Base-by-base conservation (phyloP, 2,888 invertebrate genomes). In the Nephrotoma flavescens region DNA sequence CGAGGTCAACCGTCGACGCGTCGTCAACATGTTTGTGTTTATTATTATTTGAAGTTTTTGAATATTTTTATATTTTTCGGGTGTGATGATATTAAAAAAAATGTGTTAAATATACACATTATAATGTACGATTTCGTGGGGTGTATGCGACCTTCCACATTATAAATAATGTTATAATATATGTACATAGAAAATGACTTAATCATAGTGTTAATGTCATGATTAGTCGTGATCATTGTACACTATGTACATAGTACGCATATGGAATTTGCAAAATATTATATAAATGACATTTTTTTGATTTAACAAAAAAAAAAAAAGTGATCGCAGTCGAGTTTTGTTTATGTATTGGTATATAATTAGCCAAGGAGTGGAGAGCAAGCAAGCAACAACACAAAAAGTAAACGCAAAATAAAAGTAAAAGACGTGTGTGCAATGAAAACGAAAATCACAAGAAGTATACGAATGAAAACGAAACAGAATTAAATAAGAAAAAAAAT, bases 1-100 rank as follows among this genome's bases (percentile, higher is more conserved):
- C 84, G 84, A 84, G 84, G 84, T 84, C 84, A 84, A 84, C 84
- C 84, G 84, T 84, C 19, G 71, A 71, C 71, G 71, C 71, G 71
- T 71, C 71, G 71, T 71, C 71, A 71, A 71, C 71, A 71, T 71
- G 71, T 71, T 71, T 71, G 71, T 71, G 31, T 71, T 71, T 71
- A 71, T 71, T 71, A 71, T 71, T 71, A 71, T 71, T 71, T 71
- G 71, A 71, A 19, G 1, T 31, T 71, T 71, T 19, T 31, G 31
- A 31, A 31, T 9, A 31, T 71, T 71, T 71, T 71, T 71, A 31
- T 31, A 31, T 52, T 52, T 71, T 71, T 71, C 71, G 71, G 71
- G 71, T 31, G 31, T 52, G 15, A 15, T 52, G 9, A 31, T 31
- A 71, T 19, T 7, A 71, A 71, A 11, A 31, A 71, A 71, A 71